Conservation (phyloP, 2,113 vertebrate species). For the Galeopterus variegatus region DNA sequence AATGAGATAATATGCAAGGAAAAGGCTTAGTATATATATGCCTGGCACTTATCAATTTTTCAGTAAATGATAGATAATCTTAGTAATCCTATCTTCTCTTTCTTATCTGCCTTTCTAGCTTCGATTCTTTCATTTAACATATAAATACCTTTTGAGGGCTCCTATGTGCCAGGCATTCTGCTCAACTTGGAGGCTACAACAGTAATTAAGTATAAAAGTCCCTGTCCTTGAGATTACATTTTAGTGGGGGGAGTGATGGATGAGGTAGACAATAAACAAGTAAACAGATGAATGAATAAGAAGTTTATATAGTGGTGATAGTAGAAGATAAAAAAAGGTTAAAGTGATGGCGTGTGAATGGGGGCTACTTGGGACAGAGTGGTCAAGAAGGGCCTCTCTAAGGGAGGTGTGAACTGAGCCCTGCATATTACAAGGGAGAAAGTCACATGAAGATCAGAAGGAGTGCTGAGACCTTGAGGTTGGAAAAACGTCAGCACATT, state of each 20-base stretch:
- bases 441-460: neutral
- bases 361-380: neutral
- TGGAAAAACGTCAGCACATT: constrained; percentile 26
- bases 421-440: neutral
- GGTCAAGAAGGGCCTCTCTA: neutral
- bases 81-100: constrained; percentile 55
- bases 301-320: neutral
- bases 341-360: neutral
- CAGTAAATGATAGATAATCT: constrained; percentile 46
- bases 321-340: neutral
- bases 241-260: neutral
- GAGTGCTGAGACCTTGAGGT: neutral
- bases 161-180: constrained; percentile 8
- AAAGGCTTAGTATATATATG: neutral
- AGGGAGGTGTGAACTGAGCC: neutral
- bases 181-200: neutral
- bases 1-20: constrained; percentile 31
- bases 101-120: constrained; percentile 29
- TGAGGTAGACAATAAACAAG: neutral
- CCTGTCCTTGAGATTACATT: constrained; percentile 25
- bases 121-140: constrained; percentile 8
- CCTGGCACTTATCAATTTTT: neutral
- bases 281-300: neutral
- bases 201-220: constrained; percentile 38
- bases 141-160: neutral